These are phyloP conservation scores for Platycheirus rosarum DNA, from an alignment of 2,888 invertebrate species.

Conservation along the genomic window DNA sequence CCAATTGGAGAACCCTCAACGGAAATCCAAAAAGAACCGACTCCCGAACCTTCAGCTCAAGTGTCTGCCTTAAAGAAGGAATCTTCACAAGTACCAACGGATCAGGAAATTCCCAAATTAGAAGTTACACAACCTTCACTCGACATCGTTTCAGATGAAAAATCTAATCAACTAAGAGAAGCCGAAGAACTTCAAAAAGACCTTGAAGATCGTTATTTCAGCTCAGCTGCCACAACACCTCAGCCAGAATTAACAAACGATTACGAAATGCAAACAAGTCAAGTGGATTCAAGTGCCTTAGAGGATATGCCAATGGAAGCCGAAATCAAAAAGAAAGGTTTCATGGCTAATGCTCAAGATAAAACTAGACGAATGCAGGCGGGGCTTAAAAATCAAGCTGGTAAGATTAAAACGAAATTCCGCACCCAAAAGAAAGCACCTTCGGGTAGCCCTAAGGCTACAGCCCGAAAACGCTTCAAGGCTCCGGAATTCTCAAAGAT, in stretches of 20 bases:
- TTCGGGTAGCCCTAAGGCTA: conserved; percentile 80
- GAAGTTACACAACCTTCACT: conserved; percentile 50
- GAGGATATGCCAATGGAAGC: conserved; percentile 86
- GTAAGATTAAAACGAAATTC: conserved; percentile 87
- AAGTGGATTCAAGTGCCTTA: conserved; percentile 87
- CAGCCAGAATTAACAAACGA: conserved; percentile 85
- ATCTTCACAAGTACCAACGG: conserved; percentile 73
- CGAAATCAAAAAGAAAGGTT: conserved; percentile 84
- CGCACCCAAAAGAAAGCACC: conserved; percentile 82
- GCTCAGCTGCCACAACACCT: conserved; percentile 84
- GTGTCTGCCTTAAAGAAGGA: conserved; percentile 75
- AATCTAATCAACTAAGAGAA: conserved; percentile 79
- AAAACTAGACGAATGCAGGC: conserved; percentile 85
- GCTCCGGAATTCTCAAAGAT: conserved; percentile 82
- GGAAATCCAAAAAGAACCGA: conserved; percentile 33
- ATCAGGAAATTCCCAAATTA: conserved; percentile 76
- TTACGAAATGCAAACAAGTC: conserved; percentile 87
- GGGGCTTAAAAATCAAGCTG: conserved; percentile 88
- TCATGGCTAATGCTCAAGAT: conserved; percentile 83
- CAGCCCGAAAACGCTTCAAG: conserved; percentile 80
- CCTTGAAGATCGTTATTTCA: conserved; percentile 86
- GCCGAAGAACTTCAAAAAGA: conserved; percentile 85
- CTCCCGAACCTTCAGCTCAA: conserved; percentile 54
- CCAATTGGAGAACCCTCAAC: conserved; percentile 89
- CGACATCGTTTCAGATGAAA: conserved; percentile 34